These are phyloP conservation scores for Drosophila histrio DNA, from an alignment of 2,888 invertebrate species.

Conservation along the genomic window DNA sequence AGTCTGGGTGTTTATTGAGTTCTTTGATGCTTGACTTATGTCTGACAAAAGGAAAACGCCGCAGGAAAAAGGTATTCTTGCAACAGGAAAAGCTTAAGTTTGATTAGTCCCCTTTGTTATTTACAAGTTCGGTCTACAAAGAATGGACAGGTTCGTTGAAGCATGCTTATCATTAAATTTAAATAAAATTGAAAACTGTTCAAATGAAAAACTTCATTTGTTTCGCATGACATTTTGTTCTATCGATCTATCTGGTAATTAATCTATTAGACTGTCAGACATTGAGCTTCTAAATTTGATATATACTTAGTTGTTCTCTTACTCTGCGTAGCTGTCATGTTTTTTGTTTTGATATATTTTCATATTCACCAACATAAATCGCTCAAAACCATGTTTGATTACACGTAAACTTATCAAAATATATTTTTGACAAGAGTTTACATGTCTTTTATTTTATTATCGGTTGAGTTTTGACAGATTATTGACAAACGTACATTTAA, in stretches of 20 bases:
- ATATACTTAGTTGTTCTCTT: neutral
- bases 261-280: neutral
- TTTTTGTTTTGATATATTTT: neutral
- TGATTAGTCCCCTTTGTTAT: conserved; percentile 30
- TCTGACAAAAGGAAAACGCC: conserved; percentile 9
- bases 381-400: neutral
- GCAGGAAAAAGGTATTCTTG: conserved; percentile 4
- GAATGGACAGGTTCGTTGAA: neutral
- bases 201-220: neutral
- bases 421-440: neutral
- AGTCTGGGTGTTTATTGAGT: conserved; percentile 49
- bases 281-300: neutral
- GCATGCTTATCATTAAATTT: neutral
- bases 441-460: neutral
- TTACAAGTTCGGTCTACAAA: neutral
- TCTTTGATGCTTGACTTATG: conserved; percentile 65
- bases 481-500: neutral
- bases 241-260: neutral
- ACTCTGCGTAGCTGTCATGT: neutral
- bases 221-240: neutral
- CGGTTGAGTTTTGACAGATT: neutral
- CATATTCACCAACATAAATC: neutral
- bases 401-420: neutral
- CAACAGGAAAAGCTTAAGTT: conserved; percentile 12
- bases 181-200: neutral